Evolutionary conservation across 2,888 invertebrate species (phyloP).

Genomic region (Globia sparganii): DNA sequence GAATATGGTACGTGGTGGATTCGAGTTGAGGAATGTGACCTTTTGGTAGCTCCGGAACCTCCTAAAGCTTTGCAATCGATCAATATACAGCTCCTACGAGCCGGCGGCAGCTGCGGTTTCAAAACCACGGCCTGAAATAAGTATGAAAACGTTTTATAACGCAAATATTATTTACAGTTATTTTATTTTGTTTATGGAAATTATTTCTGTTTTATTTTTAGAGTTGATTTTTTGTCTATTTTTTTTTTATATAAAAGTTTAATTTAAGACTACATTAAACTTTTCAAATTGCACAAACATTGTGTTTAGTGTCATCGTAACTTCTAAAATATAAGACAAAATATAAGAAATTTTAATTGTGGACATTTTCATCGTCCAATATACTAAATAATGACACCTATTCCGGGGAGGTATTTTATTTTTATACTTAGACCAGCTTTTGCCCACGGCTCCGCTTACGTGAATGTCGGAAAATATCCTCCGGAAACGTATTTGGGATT

Average conservation of each 20-base stretch:
- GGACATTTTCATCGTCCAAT: background rate
- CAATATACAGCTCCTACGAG: background rate
- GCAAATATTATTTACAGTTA: background rate
- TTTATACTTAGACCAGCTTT: background rate
- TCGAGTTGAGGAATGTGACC: background rate
- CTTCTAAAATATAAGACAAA: background rate
- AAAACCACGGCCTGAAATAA: background rate
- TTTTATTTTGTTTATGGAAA: background rate
- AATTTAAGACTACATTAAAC: background rate
- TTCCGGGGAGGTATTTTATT: background rate
- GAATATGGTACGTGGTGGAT: conserved; percentile 1
- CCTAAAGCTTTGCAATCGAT: background rate
- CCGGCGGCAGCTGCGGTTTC: too few relatives aligned
- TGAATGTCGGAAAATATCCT: too few relatives aligned
- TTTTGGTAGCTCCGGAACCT: background rate
- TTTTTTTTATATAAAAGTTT: background rate
- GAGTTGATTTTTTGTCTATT: too few relatives aligned
- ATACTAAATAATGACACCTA: background rate
- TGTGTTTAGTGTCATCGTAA: background rate
- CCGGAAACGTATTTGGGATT: background rate
- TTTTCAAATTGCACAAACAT: background rate
- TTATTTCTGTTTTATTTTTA: background rate
- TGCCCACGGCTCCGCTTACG: background rate
- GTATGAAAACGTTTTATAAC: background rate
- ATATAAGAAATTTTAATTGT: background rate